Evolutionary conservation across 2,113 vertebrate species (phyloP), one percentile per base, ranked within the genome.

Genomic region (Montifringilla adamsi): DNA sequence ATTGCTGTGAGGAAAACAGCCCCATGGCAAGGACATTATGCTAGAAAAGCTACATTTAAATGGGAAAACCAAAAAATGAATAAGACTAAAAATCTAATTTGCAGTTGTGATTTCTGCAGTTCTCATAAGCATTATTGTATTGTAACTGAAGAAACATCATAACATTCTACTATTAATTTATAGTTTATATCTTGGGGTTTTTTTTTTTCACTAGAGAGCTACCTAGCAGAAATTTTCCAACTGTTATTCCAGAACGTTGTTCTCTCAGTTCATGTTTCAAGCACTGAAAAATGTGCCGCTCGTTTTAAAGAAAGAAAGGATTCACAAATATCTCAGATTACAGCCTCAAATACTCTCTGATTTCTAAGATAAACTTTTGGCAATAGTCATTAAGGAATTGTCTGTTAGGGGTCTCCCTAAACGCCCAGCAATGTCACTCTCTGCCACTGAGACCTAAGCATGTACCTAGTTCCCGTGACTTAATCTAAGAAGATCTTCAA

Each of bases 151-250:
- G 21, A 49, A 43, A 78, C 6, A 43, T 31, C 2, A 0, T 50
- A 58, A 22, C 10, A 47, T 1, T 68, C 6, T n/a, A 31, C 3
- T 52, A 49, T 55, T 83, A 67, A 52, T 35, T 41, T 77, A 43
- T 30, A 10, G 31, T 58, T 63, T 52, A 3, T 63, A 11, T 15
- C 0, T 2, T 0, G 43, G 43, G 43, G 11, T 41, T 31, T 11
- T 30, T 30, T 13, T 33, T 77, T 72, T 62, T 53, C 21, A 7
- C 3, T 56, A 46, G 35, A 30, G 6, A 66, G 5, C 3, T 58
- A 68, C 8, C 10, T 28, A 23, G 15, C 9, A 47, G 30, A 70
- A 79, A 49, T 62, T 75, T 82, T 78, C 16, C 27, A 60, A 4
- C 9, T 28, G 1, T 50, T 78, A 47, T 85, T 84, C 46, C 17